phyloP scores from a whole-genome alignment of 2,888 invertebrate species.

The Lacanobia oleracea region DNA sequence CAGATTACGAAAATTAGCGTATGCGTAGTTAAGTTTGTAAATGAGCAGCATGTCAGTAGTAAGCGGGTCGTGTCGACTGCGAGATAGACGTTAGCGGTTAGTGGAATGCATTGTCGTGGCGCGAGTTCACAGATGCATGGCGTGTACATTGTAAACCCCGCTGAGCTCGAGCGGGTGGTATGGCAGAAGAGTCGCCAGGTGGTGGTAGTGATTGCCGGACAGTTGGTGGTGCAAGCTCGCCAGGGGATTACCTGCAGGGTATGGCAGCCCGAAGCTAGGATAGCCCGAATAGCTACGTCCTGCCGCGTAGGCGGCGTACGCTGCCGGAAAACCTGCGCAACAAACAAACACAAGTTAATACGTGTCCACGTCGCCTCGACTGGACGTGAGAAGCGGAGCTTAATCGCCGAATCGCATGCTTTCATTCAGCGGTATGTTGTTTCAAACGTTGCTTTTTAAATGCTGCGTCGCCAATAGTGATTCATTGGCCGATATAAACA shows the following conservation, averaged over 20 bases:
- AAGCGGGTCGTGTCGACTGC: conserved; percentile 80
- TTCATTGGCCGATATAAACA: conserved; percentile 75
- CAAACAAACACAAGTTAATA: conserved; percentile 79
- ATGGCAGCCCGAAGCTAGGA: conserved; percentile 99
- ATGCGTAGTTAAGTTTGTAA: conserved; percentile 80
- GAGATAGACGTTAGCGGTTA: conserved; percentile 82
- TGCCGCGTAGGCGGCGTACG: conserved; percentile 98
- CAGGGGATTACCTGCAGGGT: conserved; percentile 98
- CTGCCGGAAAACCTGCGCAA: conserved; percentile 97
- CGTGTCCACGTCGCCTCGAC: conserved; percentile 44
- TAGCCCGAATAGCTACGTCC: conserved; percentile 99
- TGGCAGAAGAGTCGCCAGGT: conserved; percentile 91
- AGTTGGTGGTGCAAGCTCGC: conserved; percentile 94
- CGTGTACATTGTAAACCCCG: conserved; percentile 93
- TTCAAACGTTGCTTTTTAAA: conserved; percentile 68
- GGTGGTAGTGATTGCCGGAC: conserved; percentile 92
- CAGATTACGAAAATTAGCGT: conserved; percentile 82
- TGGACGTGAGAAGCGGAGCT: conserved; percentile 72
- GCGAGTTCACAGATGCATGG: conserved; percentile 94
- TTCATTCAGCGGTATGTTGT: conserved; percentile 69
- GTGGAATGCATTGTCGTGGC: conserved; percentile 89
- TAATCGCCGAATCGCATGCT: conserved; percentile 81
- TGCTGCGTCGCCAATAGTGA: conserved; percentile 69
- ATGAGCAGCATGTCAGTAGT: conserved; percentile 79
- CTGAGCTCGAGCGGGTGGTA: conserved; percentile 92